These are phyloP conservation scores for Gallinago undulata DNA, from an alignment of 2,113 vertebrate genomes.

Conservation along the genomic window DNA sequence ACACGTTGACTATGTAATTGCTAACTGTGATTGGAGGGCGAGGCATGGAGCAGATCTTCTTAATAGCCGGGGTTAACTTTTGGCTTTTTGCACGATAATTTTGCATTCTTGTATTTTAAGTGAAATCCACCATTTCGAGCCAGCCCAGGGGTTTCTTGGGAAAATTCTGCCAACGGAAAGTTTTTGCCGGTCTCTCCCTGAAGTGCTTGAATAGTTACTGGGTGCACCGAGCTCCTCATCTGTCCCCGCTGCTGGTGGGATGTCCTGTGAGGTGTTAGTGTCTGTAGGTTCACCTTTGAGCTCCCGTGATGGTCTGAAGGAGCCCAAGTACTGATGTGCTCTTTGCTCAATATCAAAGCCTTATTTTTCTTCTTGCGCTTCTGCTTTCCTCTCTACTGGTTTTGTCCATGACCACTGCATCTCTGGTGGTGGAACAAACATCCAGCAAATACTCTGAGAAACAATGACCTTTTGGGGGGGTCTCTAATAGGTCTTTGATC, in stretches of 20 bases:
- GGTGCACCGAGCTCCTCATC: neutral
- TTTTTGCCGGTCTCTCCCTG: neutral
- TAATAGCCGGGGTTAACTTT: neutral
- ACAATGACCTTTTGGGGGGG: neutral
- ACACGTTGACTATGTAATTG: neutral
- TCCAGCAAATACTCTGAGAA: neutral
- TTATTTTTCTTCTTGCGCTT: neutral
- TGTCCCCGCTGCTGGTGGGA: neutral
- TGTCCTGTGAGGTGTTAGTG: neutral
- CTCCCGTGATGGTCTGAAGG: neutral
- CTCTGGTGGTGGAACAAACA: neutral
- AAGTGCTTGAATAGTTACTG: neutral
- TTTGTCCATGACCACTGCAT: neutral
- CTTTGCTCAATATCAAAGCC: neutral
- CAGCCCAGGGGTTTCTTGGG: neutral
- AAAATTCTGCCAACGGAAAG: neutral
- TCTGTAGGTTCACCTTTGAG: neutral
- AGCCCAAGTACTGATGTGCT: neutral
- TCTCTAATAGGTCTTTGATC: neutral
- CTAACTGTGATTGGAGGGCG: neutral
- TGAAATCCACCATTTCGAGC: neutral
- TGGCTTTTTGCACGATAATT: neutral
- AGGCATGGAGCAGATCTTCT: neutral
- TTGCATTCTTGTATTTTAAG: neutral
- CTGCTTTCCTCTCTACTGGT: neutral